phyloP scores from a whole-genome alignment of 2,888 invertebrate species.

The Ethmia dodecea region DNA sequence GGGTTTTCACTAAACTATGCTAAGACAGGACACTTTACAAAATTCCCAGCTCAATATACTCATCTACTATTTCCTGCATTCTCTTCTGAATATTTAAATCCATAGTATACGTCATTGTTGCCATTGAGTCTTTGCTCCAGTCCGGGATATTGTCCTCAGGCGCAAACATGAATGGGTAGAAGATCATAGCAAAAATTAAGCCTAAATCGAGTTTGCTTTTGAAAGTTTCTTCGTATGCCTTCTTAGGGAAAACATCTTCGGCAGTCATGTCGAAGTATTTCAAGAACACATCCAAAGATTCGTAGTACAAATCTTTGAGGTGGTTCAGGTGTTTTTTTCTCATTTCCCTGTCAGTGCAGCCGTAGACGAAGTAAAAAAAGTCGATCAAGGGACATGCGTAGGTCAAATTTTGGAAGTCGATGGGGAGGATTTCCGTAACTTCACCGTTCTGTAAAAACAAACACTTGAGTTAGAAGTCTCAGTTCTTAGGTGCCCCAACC shows the following conservation, averaged over 20 bases:
- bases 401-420: constrained; percentile 39
- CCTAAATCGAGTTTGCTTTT: constrained; percentile 36
- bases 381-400: constrained; percentile 39
- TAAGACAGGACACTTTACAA: too few species aligned
- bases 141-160: constrained; percentile 30
- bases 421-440: constrained; percentile 29
- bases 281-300: constrained; percentile 30
- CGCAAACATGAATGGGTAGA: constrained; percentile 35
- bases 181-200: constrained; percentile 24
- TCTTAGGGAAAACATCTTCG: constrained; percentile 28
- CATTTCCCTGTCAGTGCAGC: constrained; percentile 35
- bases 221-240: constrained; percentile 34
- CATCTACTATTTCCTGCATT: neutral
- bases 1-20: too few species aligned
- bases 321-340: constrained; percentile 29
- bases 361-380: constrained; percentile 37
- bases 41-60: constrained; percentile 2
- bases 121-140: constrained; percentile 13
- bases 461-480: too few species aligned
- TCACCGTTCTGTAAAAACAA: constrained; percentile 30
- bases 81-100: too few species aligned
- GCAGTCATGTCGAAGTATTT: constrained; percentile 33
- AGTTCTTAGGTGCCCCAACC: too few species aligned
- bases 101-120: neutral
- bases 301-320: constrained; percentile 36